Base-by-base conservation (phyloP, 2,797 vertebrate genomes). In the Myiotriccus ornatus region DNA sequence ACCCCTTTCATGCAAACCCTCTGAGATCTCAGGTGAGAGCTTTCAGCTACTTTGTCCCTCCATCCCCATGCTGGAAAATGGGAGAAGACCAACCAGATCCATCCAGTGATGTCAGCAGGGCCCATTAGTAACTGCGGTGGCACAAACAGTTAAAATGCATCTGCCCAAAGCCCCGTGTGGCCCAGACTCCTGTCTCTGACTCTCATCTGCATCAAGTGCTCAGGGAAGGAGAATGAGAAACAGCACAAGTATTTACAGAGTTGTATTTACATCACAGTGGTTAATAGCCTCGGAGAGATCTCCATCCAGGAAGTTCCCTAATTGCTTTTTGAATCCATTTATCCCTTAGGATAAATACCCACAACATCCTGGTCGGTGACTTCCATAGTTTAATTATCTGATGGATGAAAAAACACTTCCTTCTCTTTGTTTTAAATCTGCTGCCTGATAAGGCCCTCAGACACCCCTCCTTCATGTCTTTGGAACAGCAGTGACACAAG, bases 271-370 rank as follows among this genome's bases (percentile, higher is more conserved):
- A 91, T 88, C 95, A 81, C 68, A 34, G 84, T 71, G n/a, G 37
- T 87, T 96, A 94, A 94, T 86, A 86, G 91, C 87, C 84, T 96
- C 75, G 28, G 74, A 82, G 87, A 94, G 47, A 76, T 89, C 89
- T 84, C 46, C 87, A 77, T 94, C 89, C 95, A 94, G 96, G 95
- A 96, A 96, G 90, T 81, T 64, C 73, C 22, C 93, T 94, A 96
- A 96, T 93, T 89, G 95, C 87, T 95, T 83, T 94, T 81, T n/a
- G 91, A 94, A 95, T 94, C 87, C 94, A 96, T 95, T 96, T 93
- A 91, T 96, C 94, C 93, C 91, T 84, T 21, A 94, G 93, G 93
- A 91, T 84, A 75, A 96, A 93, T 94, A 71, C 60, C 89, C 93
- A 59, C 87, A 92, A 60, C 82, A 94, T 96, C 91, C 89, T 94